A percentile compares a stretch with the other conserved stretches of the same genome.
Conservation (phyloP, 2,888 invertebrate genomes). For the Polyommatus iphigenia region DNA sequence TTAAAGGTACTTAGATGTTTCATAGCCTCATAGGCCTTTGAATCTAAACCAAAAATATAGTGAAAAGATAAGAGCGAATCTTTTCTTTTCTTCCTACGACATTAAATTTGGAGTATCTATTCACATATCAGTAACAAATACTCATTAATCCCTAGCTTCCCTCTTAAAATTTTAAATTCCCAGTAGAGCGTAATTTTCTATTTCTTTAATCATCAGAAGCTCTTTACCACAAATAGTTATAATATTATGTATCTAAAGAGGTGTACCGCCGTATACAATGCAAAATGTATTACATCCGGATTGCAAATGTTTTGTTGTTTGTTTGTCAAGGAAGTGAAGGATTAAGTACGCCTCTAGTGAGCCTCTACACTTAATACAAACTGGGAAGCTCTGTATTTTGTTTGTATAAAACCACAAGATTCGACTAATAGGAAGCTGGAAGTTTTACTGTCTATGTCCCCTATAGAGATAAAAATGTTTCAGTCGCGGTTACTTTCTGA, state of each 20-base stretch:
- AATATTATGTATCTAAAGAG: neutral
- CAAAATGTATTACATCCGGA: constrained; percentile 23
- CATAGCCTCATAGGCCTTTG: no score
- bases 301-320: constrained; percentile 26
- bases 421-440: neutral
- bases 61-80: neutral
- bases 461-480: no score
- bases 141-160: neutral
- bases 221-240: constrained; percentile 7
- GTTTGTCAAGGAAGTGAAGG: constrained; percentile 14
- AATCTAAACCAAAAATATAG: neutral
- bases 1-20: no score
- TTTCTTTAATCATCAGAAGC: constrained; percentile 1
- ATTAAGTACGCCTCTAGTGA: neutral
- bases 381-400: neutral
- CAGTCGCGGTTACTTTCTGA: no score
- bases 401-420: constrained; percentile 1
- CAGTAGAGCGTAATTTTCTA: constrained; percentile 1
- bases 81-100: neutral
- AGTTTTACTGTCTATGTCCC: no score
- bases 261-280: neutral
- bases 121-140: neutral
- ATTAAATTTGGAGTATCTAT: neutral
- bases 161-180: constrained; percentile 14
- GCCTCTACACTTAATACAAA: neutral